These are phyloP conservation scores for Hydriomena furcata DNA, from an alignment of 2,888 invertebrate species.

Conservation along the genomic window DNA sequence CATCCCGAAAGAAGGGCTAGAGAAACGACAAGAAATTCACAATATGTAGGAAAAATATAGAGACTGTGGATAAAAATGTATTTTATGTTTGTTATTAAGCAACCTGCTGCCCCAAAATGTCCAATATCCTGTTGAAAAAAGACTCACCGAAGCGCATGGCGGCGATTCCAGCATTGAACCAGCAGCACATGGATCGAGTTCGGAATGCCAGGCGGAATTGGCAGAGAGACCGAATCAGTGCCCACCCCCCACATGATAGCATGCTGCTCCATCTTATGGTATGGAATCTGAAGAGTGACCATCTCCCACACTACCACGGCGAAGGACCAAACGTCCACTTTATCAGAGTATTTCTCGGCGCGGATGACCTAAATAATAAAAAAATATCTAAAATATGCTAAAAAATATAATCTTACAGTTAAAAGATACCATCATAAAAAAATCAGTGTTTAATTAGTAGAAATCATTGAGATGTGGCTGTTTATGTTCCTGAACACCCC, in stretches of 20 bases:
- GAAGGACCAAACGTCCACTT: constrained; percentile 99
- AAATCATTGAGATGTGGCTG: too few relatives aligned
- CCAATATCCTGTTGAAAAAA: not conserved
- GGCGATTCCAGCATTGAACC: constrained; percentile 95
- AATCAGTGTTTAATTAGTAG: too few relatives aligned
- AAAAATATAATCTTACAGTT: too few relatives aligned
- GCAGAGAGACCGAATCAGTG: constrained; percentile 94
- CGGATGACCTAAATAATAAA: constrained; percentile 87
- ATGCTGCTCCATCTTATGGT: constrained; percentile 90
- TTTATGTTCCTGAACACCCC: too few relatives aligned
- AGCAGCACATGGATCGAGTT: constrained; percentile 89
- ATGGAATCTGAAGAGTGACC: constrained; percentile 89
- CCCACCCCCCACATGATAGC: constrained; percentile 99
- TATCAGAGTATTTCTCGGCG: constrained; percentile 98
- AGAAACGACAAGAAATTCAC: not conserved
- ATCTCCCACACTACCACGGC: constrained; percentile 99
- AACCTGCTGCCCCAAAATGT: too few relatives aligned
- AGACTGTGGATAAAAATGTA: too few relatives aligned
- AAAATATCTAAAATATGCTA: not conserved
- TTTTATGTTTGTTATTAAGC: too few relatives aligned
- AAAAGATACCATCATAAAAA: too few relatives aligned
- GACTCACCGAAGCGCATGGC: constrained; percentile 88
- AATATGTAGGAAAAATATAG: not conserved
- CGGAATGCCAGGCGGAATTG: constrained; percentile 86
- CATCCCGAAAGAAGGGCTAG: constrained; percentile 7